Evolutionary conservation across 2,888 invertebrate genomes (phyloP), one percentile per base, ranked within the genome.

Genomic region (Agonum fuliginosum): DNA sequence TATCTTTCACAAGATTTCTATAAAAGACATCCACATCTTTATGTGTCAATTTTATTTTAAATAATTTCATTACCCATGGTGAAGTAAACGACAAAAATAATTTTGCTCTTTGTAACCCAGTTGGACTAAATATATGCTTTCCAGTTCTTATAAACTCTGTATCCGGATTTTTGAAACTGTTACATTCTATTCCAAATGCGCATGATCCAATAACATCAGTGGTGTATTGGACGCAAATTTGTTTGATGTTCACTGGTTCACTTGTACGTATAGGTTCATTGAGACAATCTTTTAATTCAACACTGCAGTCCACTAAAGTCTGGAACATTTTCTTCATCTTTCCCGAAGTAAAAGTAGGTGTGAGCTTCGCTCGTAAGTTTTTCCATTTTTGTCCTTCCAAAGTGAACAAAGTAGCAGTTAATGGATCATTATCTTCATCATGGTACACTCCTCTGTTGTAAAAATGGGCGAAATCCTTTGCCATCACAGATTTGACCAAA

Each of bases 371-470:
- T n/a, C n/a, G n/a, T n/a, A n/a, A n/a, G n/a, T n/a, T n/a, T n/a
- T n/a, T 20, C 27, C 89, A 87, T 3, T 83, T 81, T 4, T 88
- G 82, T 37, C 90, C 86, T 71, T 88, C 87, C 6, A 87, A 84
- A 0, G 89, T 89, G 54, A n/a, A n/a, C 90, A 88, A 46, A 88
- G 86, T 51, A 89, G 87, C 8, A 91, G 87, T 0, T 89, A 86
- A 0, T 86, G 86, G 80, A 90, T 91, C 89, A 92, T 90, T 0
- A 85, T 87, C 82, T 90, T 92, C 90, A n/a, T n/a, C n/a, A n/a
- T n/a, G n/a, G n/a, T n/a, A n/a, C n/a, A n/a, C n/a, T n/a, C n/a
- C n/a, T n/a, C n/a, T n/a, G n/a, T n/a, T n/a, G n/a, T n/a, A n/a
- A n/a, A n/a, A n/a, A n/a, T n/a, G n/a, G n/a, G n/a, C n/a, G n/a